Conservation (phyloP, 2,113 vertebrate species). For the Butorides virescens region DNA sequence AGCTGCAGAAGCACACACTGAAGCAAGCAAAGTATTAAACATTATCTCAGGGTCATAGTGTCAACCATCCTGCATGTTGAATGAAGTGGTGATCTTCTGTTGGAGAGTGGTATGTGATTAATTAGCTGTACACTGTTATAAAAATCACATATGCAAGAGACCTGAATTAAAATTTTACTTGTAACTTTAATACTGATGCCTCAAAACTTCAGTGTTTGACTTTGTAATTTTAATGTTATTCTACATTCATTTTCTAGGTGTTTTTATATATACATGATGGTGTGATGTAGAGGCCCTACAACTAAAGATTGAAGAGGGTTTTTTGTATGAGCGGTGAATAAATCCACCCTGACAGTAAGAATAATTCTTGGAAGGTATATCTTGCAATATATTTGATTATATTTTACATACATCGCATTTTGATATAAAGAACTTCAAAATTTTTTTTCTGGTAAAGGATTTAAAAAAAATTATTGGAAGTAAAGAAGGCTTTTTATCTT, state of each 20-base stretch:
- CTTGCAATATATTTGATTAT: background rate
- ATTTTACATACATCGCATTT: background rate
- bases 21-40: background rate
- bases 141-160: background rate
- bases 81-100: background rate
- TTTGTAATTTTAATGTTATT: background rate
- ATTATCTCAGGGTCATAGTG: background rate
- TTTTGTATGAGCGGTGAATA: background rate
- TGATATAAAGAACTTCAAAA: background rate
- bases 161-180: background rate
- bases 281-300: background rate
- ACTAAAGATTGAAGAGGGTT: background rate
- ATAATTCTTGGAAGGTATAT: background rate
- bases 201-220: background rate
- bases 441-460: background rate
- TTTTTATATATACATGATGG: background rate
- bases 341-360: background rate
- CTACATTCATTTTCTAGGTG: background rate
- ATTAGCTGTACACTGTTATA: background rate
- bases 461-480: background rate
- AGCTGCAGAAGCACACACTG: background rate
- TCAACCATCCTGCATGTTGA: background rate
- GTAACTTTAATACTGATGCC: background rate
- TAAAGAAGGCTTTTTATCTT: background rate
- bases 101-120: background rate